Evolutionary conservation across 92 coral and sea anemone species (phyloP).

Genomic region (Palythoa grandis): DNA sequence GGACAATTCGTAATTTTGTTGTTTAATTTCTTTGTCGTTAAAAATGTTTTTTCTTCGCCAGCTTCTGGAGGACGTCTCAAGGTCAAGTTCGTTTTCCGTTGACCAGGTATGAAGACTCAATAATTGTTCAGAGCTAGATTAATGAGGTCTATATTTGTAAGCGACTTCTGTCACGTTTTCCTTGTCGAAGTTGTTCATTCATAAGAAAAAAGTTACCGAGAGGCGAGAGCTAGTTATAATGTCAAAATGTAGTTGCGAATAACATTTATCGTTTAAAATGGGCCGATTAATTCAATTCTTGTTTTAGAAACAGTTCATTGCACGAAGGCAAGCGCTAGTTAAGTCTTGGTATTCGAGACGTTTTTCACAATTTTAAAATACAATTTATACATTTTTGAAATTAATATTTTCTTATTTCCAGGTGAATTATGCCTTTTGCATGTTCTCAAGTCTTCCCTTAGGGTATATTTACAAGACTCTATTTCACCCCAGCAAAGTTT

Average conservation of each 20-base stretch:
- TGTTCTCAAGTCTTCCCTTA: slow-evolving; percentile 14
- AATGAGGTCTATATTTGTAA: not conserved
- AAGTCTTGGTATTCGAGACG: not conserved
- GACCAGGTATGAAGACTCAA: slow-evolving; percentile 31
- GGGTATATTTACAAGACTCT: slow-evolving; percentile 20
- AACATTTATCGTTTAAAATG: not conserved
- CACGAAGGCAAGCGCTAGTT: not conserved
- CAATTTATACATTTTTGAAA: not conserved
- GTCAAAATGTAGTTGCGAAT: not conserved
- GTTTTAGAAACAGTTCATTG: not conserved
- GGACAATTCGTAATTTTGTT: not conserved
- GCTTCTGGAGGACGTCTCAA: slow-evolving; percentile 24
- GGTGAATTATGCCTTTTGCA: slow-evolving; percentile 30
- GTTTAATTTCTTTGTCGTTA: not conserved
- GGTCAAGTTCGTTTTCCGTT: slow-evolving; percentile 26
- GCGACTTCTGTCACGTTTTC: not conserved
- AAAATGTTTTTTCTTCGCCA: slow-evolving; percentile 28
- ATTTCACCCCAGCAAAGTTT: slow-evolving; percentile 21
- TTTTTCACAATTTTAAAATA: not conserved
- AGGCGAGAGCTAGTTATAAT: not conserved
- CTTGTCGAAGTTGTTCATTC: not conserved
- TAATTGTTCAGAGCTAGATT: not conserved
- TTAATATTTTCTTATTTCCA: not conserved
- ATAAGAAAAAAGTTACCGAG: not conserved
- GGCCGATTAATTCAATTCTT: not conserved